A percentile compares a stretch with the other conserved stretches of the same genome.
phyloP scores from a whole-genome alignment of 2,113 vertebrate species.

The Calypte anna region DNA sequence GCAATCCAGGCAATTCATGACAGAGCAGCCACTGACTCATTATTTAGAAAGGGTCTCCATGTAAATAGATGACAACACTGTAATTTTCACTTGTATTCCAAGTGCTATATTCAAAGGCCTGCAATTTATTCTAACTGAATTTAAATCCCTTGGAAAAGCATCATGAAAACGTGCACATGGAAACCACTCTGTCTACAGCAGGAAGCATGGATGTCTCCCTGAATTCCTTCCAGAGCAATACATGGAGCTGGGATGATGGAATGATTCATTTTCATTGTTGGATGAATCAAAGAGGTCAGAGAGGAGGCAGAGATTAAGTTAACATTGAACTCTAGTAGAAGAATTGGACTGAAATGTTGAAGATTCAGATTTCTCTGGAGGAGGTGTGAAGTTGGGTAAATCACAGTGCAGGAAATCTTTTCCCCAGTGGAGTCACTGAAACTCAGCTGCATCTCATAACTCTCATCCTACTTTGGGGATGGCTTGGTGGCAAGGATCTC shows the following conservation, averaged over 20 bases:
- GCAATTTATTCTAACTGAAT: constrained; percentile 9
- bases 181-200: neutral
- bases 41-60: constrained; percentile 42
- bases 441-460: neutral
- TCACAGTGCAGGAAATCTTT: neutral
- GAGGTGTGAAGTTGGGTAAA: neutral
- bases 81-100: constrained; percentile 16
- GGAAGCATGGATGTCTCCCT: constrained; percentile 1
- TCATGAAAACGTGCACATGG: neutral
- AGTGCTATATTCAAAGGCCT: neutral
- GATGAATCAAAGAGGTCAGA: neutral
- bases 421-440: neutral
- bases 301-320: neutral
- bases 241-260: neutral
- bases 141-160: constrained; percentile 31
- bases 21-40: constrained; percentile 27
- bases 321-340: neutral
- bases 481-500: neutral
- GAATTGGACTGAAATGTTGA: neutral
- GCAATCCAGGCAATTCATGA: neutral
- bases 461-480: neutral
- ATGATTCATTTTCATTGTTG: neutral
- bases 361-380: neutral
- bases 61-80: constrained; percentile 46
- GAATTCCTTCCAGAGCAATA: neutral